phyloP scores from a whole-genome alignment of 2,113 vertebrate genomes.

The Petroica traversi region DNA sequence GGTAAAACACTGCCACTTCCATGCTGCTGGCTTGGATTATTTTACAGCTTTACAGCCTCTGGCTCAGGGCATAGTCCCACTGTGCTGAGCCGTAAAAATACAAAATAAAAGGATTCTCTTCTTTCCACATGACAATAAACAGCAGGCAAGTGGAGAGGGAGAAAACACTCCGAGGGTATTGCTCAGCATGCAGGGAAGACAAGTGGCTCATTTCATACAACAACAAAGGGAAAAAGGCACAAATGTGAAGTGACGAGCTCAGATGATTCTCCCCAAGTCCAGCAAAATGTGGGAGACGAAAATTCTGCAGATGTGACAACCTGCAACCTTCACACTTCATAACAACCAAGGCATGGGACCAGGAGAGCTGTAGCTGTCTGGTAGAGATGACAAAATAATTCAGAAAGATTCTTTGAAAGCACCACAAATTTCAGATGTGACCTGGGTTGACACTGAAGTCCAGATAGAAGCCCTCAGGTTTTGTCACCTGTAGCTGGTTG shows the following conservation, averaged over 20 bases:
- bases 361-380: neutral
- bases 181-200: neutral
- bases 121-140: neutral
- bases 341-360: neutral
- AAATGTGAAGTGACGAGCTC: neutral
- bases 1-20: neutral
- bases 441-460: neutral
- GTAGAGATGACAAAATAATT: neutral
- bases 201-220: neutral
- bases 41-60: neutral
- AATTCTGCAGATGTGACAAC: neutral
- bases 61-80: neutral
- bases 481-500: neutral
- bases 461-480: neutral
- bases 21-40: neutral
- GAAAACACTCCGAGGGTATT: accelerated
- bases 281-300: neutral
- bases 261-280: neutral
- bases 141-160: neutral
- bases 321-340: neutral
- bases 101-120: neutral
- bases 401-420: neutral
- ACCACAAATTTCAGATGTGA: neutral
- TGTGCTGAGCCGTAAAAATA: neutral
- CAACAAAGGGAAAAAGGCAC: neutral